phyloP scores from a whole-genome alignment of 2,888 invertebrate species.

The Erebia ligea region DNA sequence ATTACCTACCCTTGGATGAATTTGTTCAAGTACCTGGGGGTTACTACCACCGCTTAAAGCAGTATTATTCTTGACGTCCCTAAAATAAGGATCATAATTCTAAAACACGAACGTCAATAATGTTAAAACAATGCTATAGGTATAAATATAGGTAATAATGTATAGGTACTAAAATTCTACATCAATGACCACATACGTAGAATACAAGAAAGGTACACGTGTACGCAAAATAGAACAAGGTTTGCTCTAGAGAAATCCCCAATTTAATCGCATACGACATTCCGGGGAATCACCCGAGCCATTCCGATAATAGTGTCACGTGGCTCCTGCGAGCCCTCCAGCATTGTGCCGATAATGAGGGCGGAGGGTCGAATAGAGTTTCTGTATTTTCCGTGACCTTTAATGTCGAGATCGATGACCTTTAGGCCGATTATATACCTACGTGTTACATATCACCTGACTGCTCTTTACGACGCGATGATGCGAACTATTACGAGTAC shows the following conservation, averaged over 20 bases:
- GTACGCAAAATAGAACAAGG: not conserved
- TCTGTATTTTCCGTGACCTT: slow-evolving; percentile 4
- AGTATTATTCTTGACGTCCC: no score
- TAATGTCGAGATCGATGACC: not conserved
- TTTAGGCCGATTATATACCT: not conserved
- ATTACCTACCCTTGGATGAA: no score
- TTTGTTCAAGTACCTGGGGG: no score
- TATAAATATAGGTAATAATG: no score
- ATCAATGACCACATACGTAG: not conserved
- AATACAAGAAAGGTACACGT: not conserved
- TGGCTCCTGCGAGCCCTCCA: slow-evolving; percentile 23
- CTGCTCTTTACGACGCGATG: no score
- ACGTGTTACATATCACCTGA: not conserved
- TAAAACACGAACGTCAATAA: no score
- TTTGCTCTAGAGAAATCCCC: slow-evolving; percentile 1
- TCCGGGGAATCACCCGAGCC: slow-evolving; percentile 21
- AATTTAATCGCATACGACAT: slow-evolving; percentile 20
- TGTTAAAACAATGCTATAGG: no score
- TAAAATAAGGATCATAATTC: no score
- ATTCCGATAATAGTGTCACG: slow-evolving; percentile 31
- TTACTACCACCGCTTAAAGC: no score
- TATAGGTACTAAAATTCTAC: no score
- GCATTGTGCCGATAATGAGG: slow-evolving; percentile 30
- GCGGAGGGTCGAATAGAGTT: not conserved
- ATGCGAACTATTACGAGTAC: no score